Evolutionary conservation across 2,888 invertebrate species (phyloP).

Genomic region (Leucozona laternaria): DNA sequence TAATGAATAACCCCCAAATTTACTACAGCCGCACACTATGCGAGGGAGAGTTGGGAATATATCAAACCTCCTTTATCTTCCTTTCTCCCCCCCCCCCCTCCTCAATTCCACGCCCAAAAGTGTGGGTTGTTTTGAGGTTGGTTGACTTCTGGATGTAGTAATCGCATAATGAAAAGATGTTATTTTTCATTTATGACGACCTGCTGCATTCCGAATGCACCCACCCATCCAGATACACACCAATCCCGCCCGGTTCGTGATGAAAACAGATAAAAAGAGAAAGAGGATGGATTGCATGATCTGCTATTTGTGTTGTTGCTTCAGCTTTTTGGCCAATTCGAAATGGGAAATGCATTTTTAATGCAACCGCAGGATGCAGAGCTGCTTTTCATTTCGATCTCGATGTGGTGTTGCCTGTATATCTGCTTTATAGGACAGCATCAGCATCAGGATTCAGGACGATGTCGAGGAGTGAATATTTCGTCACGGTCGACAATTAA

Average conservation of each 20-base stretch:
- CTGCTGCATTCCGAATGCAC: constrained; percentile 48
- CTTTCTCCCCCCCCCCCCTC: not conserved
- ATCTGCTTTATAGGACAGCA: not conserved
- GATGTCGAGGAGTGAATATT: constrained; percentile 46
- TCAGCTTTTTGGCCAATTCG: constrained; percentile 58
- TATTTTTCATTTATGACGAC: constrained; percentile 72
- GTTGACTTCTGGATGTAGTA: constrained; percentile 71
- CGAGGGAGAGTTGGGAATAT: not conserved
- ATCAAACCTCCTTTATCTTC: not conserved
- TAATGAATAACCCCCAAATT: constrained; percentile 73
- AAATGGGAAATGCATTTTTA: constrained; percentile 72
- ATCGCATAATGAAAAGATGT: constrained; percentile 70
- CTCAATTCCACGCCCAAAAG: not conserved
- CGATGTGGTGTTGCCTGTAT: constrained; percentile 1
- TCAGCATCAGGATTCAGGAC: too few species aligned
- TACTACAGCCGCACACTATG: constrained; percentile 39
- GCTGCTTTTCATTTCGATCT: constrained; percentile 25
- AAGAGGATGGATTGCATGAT: not conserved
- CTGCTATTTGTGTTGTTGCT: constrained; percentile 6
- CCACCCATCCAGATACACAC: not conserved
- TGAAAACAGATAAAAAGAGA: not conserved
- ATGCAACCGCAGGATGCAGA: constrained; percentile 68
- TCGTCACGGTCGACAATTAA: constrained; percentile 60
- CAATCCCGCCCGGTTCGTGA: not conserved
- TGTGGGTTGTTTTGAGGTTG: constrained; percentile 37